These are phyloP conservation scores for Orius laevigatus DNA, from an alignment of 1,140 invertebrate genomes.

Conservation along the genomic window DNA sequence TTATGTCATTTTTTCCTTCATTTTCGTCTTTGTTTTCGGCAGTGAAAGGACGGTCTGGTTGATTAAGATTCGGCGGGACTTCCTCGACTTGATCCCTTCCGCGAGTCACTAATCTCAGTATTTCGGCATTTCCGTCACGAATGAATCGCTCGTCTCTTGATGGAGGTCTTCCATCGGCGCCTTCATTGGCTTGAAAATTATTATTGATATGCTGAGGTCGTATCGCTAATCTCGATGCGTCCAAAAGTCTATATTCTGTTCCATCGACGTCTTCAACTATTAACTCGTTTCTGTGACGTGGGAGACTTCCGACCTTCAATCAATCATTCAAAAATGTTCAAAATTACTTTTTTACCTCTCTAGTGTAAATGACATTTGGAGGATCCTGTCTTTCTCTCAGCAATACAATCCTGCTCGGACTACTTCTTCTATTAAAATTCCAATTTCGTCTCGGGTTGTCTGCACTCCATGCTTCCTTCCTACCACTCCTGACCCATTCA, in stretches of 20 bases:
- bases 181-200: conserved; percentile 22
- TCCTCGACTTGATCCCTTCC: conserved; percentile 39
- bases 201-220: background rate
- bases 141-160: conserved; percentile 47
- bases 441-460: conserved; percentile 47
- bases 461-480: conserved; percentile 61
- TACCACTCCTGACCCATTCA: conserved; percentile 39
- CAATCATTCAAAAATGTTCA: background rate
- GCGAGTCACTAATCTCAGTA: conserved; percentile 57
- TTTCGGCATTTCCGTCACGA: conserved; percentile 65
- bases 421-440: conserved; percentile 53
- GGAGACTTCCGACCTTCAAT: background rate
- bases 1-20: conserved; percentile 61
- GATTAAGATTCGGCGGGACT: conserved; percentile 31
- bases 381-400: conserved; percentile 1
- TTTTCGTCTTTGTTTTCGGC: conserved; percentile 29
- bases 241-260: conserved; percentile 20
- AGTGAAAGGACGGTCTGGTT: conserved; percentile 22
- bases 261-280: conserved; percentile 32
- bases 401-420: conserved; percentile 16
- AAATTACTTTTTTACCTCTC: conserved; percentile 27
- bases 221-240: conserved; percentile 18
- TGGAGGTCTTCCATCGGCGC: conserved; percentile 19
- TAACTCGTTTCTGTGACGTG: conserved; percentile 18
- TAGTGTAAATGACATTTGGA: conserved; percentile 33